Percentiles rank a stretch among this genome's conserved stretches.
Conservation (phyloP, 2,797 vertebrate genomes). For the Gastrophryne carolinensis region DNA sequence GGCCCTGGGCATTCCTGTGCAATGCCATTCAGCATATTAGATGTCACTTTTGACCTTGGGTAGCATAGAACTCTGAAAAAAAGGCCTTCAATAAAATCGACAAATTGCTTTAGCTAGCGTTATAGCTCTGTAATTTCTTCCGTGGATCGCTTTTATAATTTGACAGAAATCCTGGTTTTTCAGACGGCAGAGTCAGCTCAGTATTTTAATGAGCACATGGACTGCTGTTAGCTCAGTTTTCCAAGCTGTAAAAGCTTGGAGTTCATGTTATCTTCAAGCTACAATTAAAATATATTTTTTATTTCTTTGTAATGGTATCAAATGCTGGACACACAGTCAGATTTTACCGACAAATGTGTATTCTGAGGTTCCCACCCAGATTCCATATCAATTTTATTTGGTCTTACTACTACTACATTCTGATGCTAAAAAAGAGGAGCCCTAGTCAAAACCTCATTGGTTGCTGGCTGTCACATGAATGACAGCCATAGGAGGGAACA, state of each 20-base stretch:
- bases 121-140: constrained; percentile 49
- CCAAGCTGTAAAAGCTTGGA: neutral
- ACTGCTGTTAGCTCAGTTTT: neutral
- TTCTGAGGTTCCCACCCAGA: no score
- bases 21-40: constrained; percentile 3
- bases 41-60: constrained; percentile 40
- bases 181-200: constrained; percentile 8
- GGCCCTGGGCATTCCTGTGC: constrained; percentile 10
- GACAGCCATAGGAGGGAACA: no score
- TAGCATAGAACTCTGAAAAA: constrained; percentile 48
- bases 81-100: constrained; percentile 51
- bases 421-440: no score
- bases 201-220: constrained; percentile 39
- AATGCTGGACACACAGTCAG: no score
- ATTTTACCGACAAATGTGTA: no score
- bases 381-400: no score
- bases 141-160: constrained; percentile 44
- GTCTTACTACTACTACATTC: no score
- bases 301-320: no score
- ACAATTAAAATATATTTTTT: neutral
- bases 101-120: constrained; percentile 29
- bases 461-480: no score
- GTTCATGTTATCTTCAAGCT: neutral
- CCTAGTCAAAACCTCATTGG: no score
- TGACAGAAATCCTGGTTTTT: constrained; percentile 20